Conservation (phyloP, 2,113 vertebrate genomes). For the Toxotes chatareus region DNA sequence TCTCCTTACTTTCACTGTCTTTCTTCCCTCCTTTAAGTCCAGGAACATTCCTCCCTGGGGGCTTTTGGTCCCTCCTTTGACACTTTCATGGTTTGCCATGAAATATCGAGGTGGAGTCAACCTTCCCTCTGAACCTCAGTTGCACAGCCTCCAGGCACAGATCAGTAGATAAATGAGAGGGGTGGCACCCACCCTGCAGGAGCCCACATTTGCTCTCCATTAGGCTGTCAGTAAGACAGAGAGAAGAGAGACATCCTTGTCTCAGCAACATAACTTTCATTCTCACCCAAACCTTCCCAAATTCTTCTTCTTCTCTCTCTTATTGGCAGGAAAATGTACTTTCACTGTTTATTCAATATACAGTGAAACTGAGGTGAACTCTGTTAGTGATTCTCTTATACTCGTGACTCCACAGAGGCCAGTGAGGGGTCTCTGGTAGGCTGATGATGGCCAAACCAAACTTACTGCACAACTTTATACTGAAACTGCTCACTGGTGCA, state of each 20-base stretch:
- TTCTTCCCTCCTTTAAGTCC: slow-evolving; percentile 34
- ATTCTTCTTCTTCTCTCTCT: not conserved
- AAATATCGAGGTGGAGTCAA: slow-evolving; percentile 61
- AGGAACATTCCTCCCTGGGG: slow-evolving; percentile 45
- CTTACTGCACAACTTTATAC: slow-evolving; percentile 30
- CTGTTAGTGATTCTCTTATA: slow-evolving; percentile 15
- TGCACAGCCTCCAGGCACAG: slow-evolving; percentile 42
- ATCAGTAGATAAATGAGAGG: slow-evolving; percentile 51
- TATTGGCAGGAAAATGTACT: slow-evolving; percentile 20
- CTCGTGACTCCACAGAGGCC: slow-evolving; percentile 34
- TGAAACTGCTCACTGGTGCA: slow-evolving; percentile 30
- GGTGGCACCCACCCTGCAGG: slow-evolving; percentile 38
- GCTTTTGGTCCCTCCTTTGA: slow-evolving; percentile 41
- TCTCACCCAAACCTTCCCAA: not conserved
- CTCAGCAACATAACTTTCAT: not conserved
- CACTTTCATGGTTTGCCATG: slow-evolving; percentile 57
- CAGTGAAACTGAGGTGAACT: slow-evolving; percentile 20
- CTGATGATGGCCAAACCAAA: slow-evolving; percentile 49
- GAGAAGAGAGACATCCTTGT: slow-evolving; percentile 22
- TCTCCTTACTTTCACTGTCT: slow-evolving; percentile 50
- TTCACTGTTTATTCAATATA: slow-evolving; percentile 19
- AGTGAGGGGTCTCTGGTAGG: slow-evolving; percentile 20
- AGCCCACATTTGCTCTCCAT: slow-evolving; percentile 65
- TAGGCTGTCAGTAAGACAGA: slow-evolving; percentile 41
- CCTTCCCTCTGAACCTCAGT: slow-evolving; percentile 43